Conservation (phyloP, 2,888 invertebrate genomes). For the Cetonia aurata region DNA sequence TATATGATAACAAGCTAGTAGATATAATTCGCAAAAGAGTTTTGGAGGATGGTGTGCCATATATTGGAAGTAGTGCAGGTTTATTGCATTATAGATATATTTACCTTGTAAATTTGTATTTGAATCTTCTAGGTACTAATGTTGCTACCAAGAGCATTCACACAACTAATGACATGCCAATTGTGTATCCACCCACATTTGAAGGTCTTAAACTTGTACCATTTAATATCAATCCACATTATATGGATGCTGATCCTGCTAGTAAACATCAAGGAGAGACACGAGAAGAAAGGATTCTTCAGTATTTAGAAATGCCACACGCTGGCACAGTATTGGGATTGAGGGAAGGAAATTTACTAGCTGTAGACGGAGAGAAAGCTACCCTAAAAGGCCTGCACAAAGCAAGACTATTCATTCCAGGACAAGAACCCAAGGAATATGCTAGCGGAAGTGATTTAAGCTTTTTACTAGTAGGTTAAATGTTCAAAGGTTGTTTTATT, state of each 20-base stretch:
- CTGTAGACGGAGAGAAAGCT: constrained; percentile 72
- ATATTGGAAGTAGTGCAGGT: constrained; percentile 56
- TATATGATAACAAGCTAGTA: constrained; percentile 78
- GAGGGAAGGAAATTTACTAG: constrained; percentile 78
- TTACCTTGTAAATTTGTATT: background rate
- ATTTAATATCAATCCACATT: constrained; percentile 90
- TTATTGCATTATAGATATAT: background rate
- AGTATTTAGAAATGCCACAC: constrained; percentile 75
- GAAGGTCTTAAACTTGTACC: constrained; percentile 80
- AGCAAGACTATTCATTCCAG: constrained; percentile 73
- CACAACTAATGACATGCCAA: constrained; percentile 92
- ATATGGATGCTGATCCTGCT: constrained; percentile 74
- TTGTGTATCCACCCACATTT: constrained; percentile 81
- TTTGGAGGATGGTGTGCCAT: constrained; percentile 64
- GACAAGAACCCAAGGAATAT: constrained; percentile 67
- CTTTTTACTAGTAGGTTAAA: constrained; percentile 64
- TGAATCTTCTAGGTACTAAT: constrained; percentile 70
- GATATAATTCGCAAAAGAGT: constrained; percentile 74
- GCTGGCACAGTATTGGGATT: constrained; percentile 77
- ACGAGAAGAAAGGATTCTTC: constrained; percentile 78
- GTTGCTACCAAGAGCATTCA: constrained; percentile 83
- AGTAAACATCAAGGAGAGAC: constrained; percentile 84
- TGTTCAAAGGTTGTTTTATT: background rate
- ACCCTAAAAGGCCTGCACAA: constrained; percentile 73
- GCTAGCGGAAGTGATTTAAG: constrained; percentile 73